phyloP scores from a whole-genome alignment of 2,888 invertebrate genomes.

The Cacoxenus indagator region DNA sequence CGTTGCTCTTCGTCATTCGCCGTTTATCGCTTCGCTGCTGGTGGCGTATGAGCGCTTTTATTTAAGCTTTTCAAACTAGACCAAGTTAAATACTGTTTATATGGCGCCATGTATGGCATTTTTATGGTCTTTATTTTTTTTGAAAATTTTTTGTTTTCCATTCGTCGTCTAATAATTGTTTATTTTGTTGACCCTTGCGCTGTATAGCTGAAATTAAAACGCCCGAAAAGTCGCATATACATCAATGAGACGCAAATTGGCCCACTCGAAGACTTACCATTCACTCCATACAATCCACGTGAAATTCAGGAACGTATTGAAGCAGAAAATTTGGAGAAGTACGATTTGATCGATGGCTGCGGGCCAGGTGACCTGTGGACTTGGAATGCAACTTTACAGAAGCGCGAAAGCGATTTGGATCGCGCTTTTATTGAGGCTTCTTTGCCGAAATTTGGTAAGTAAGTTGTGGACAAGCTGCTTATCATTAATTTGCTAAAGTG shows the following conservation, averaged over 20 bases:
- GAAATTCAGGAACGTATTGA: constrained; percentile 63
- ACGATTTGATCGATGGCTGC: constrained; percentile 56
- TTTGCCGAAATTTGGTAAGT: constrained; percentile 56
- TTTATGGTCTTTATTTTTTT: neutral
- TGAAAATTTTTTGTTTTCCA: neutral
- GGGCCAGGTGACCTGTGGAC: constrained; percentile 59
- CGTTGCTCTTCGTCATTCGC: neutral
- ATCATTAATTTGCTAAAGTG: neutral
- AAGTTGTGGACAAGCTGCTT: neutral
- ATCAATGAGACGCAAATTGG: constrained; percentile 62
- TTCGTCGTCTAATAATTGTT: neutral
- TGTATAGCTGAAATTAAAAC: constrained; percentile 61
- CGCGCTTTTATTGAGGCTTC: constrained; percentile 48
- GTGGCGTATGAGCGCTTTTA: constrained; percentile 63
- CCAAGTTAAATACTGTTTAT: constrained; percentile 41
- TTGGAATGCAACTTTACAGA: constrained; percentile 60
- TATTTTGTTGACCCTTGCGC: neutral
- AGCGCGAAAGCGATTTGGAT: constrained; percentile 54
- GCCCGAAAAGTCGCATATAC: constrained; percentile 66
- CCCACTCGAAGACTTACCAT: constrained; percentile 51
- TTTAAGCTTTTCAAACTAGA: constrained; percentile 49
- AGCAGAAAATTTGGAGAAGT: constrained; percentile 49
- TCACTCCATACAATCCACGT: constrained; percentile 65
- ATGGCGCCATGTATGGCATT: constrained; percentile 24
- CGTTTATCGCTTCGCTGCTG: constrained; percentile 31